A percentile compares a stretch with the other conserved stretches of the same genome.
phyloP scores from a whole-genome alignment of 2,113 vertebrate genomes.

The Pollimyrus isidori region DNA sequence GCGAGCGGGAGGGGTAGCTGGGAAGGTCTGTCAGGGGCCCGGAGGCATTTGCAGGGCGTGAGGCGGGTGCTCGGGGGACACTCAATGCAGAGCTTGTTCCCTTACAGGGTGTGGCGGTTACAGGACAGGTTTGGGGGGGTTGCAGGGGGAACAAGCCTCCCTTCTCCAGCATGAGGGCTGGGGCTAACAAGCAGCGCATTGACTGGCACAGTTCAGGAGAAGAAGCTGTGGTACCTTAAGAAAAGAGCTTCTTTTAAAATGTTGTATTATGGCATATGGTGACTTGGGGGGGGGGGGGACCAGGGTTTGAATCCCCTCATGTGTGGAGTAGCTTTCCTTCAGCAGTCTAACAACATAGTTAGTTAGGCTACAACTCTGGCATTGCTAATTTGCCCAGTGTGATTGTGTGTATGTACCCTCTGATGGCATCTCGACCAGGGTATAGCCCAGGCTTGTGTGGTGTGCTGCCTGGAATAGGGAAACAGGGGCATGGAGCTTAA shows the following conservation, averaged over 20 bases:
- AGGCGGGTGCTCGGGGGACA: conserved; percentile 44
- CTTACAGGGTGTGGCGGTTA: conserved; percentile 48
- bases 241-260: conserved; percentile 52
- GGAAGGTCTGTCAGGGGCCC: conserved; percentile 38
- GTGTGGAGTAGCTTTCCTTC: not conserved
- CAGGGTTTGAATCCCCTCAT: not conserved
- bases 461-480: not conserved
- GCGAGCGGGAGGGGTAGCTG: not conserved
- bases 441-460: not conserved
- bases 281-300: conserved; percentile 16
- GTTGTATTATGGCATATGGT: conserved; percentile 23
- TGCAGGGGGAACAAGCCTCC: conserved; percentile 60
- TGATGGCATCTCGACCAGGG: not conserved
- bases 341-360: not conserved
- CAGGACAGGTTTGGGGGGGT: conserved; percentile 45
- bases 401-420: not conserved
- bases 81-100: conserved; percentile 64
- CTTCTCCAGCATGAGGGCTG: conserved; percentile 59
- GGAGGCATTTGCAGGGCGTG: conserved; percentile 56
- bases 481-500: not conserved
- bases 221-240: conserved; percentile 55
- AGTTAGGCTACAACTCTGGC: not conserved
- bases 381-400: not conserved
- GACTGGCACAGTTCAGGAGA: conserved; percentile 51
- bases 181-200: conserved; percentile 64